Evolutionary conservation across 2,888 invertebrate genomes (phyloP).

Genomic region (Macroteleia sp.): DNA sequence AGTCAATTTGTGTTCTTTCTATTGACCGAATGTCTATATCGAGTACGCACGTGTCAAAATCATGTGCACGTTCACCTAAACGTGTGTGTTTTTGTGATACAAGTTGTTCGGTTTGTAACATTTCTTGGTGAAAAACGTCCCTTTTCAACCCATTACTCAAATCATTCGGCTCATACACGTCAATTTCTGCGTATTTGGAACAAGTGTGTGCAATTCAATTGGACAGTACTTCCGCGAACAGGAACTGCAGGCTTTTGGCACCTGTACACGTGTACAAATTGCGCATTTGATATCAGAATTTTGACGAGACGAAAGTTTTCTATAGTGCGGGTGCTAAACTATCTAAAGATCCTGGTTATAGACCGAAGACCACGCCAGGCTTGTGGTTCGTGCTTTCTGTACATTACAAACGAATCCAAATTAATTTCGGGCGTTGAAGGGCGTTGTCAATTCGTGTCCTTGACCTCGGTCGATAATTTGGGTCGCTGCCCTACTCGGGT

Average conservation of each 20-base stretch:
- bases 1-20: background rate
- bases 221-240: conserved; percentile 3
- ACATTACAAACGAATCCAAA: too few relatives aligned
- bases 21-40: background rate
- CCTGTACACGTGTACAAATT: background rate
- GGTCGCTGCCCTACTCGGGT: too few relatives aligned
- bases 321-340: background rate
- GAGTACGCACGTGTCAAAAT: background rate
- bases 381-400: too few relatives aligned
- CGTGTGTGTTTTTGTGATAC: conserved; percentile 24
- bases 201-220: conserved; percentile 27
- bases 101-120: conserved; percentile 16
- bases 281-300: background rate
- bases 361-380: too few relatives aligned
- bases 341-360: background rate
- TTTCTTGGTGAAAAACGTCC: conserved; percentile 29
- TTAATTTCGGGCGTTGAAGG: too few relatives aligned
- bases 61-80: conserved; percentile 33
- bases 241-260: background rate
- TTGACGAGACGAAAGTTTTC: background rate
- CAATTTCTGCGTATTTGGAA: conserved; percentile 39
- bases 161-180: conserved; percentile 18
- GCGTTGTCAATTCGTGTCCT: too few relatives aligned
- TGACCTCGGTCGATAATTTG: too few relatives aligned
- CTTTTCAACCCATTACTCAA: conserved; percentile 20